Evolutionary conservation across 1,140 invertebrate genomes (phyloP).

Genomic region (Linepithema humile): DNA sequence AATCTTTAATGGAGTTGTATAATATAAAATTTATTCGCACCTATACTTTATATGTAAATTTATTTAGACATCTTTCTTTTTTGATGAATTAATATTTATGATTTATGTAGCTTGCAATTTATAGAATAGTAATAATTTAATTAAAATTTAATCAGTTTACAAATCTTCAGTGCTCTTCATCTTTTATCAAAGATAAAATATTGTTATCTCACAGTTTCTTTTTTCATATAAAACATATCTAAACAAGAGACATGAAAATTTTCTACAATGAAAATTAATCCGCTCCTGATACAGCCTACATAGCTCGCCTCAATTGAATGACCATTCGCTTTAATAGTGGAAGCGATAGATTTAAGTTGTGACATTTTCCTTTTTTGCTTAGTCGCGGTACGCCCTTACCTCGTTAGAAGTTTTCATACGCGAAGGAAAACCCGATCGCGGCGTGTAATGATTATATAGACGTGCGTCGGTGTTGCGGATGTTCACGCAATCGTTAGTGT

Average conservation of each 20-base stretch:
- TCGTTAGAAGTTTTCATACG: conserved; percentile 63
- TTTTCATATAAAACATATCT: too few relatives aligned
- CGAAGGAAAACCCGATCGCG: conserved; percentile 51
- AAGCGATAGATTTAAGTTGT: conserved; percentile 51
- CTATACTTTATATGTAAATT: too few relatives aligned
- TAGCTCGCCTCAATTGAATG: conserved; percentile 43
- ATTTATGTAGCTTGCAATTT: too few relatives aligned
- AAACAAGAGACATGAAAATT: not conserved
- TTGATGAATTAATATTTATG: too few relatives aligned
- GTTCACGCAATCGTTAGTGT: conserved; percentile 33
- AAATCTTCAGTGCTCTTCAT: too few relatives aligned
- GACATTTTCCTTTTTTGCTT: conserved; percentile 59
- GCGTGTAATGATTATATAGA: conserved; percentile 31
- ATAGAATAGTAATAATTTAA: too few relatives aligned
- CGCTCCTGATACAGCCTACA: conserved; percentile 42
- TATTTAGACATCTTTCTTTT: too few relatives aligned
- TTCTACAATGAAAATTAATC: not conserved
- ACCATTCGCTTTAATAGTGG: conserved; percentile 59
- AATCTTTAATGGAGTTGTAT: too few relatives aligned
- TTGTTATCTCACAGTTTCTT: too few relatives aligned
- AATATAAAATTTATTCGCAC: too few relatives aligned
- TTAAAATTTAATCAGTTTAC: too few relatives aligned
- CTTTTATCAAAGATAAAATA: too few relatives aligned
- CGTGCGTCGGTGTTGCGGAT: conserved; percentile 21
- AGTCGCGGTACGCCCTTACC: conserved; percentile 54